Evolutionary conservation across 2,113 vertebrate species (phyloP).

Genomic region (Orcinus orca): DNA sequence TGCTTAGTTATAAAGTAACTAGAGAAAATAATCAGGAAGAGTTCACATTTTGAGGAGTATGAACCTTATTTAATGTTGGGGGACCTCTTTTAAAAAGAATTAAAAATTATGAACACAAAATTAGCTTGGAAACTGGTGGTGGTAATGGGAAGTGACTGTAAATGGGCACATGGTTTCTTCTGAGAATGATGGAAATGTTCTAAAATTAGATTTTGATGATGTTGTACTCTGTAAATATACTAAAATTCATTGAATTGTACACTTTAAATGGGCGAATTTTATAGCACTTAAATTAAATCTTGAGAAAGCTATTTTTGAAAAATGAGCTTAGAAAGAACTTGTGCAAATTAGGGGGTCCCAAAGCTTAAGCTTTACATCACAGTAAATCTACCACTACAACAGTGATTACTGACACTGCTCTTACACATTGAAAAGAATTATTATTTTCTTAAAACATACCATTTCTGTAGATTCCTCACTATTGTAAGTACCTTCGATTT

Average conservation of each 20-base stretch:
- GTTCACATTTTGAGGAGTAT: background rate
- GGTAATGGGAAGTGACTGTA: background rate
- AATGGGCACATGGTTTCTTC: background rate
- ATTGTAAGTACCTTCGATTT: background rate
- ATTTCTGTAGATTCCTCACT: background rate
- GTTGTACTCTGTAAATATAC: background rate
- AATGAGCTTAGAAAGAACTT: conserved; percentile 15
- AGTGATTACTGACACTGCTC: background rate
- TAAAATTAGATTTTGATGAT: conserved; percentile 33
- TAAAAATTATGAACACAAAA: background rate
- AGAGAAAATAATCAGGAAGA: background rate
- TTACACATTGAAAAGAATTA: background rate
- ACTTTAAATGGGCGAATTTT: background rate
- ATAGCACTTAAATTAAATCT: background rate
- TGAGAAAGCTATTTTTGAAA: background rate
- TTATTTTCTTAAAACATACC: conserved; percentile 9
- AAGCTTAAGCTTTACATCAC: background rate
- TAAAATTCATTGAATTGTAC: background rate
- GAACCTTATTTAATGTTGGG: background rate
- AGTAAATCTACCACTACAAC: background rate
- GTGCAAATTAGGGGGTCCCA: background rate
- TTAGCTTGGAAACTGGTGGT: background rate
- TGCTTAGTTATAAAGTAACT: background rate
- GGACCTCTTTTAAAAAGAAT: background rate
- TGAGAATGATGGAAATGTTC: background rate